Conservation (phyloP, 2,888 invertebrate species). For the Scotopteryx bipunctaria region DNA sequence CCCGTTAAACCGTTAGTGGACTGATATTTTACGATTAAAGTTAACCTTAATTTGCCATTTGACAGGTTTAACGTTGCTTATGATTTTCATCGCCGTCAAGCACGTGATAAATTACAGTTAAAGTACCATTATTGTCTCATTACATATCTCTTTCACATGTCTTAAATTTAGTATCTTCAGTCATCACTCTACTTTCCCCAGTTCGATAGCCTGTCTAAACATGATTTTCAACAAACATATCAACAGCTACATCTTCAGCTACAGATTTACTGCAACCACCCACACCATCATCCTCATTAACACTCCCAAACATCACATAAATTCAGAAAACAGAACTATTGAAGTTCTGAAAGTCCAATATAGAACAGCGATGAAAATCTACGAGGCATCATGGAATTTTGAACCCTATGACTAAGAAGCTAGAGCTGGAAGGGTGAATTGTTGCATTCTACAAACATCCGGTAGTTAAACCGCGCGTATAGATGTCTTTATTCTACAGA, state of each 20-base stretch:
- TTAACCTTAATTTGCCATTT: slow-evolving; percentile 21
- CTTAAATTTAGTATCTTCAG: slow-evolving; percentile 7
- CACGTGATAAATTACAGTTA: slow-evolving; percentile 18
- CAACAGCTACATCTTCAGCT: slow-evolving; percentile 37
- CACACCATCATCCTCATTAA: slow-evolving; percentile 47
- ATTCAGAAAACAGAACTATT: slow-evolving; percentile 45
- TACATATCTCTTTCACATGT: slow-evolving; percentile 2
- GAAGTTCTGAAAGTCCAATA: slow-evolving; percentile 43
- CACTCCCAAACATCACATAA: slow-evolving; percentile 44
- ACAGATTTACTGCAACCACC: slow-evolving; percentile 40
- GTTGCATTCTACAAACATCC: slow-evolving; percentile 58
- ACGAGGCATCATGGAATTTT: slow-evolving; percentile 9
- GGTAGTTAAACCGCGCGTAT: slow-evolving; percentile 50
- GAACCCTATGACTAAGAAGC: slow-evolving; percentile 7
- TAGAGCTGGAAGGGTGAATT: slow-evolving; percentile 12
- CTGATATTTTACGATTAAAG: slow-evolving; percentile 4
- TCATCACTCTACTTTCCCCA: slow-evolving; percentile 3
- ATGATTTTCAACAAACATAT: slow-evolving; percentile 37
- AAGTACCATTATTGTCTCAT: slow-evolving; percentile 11
- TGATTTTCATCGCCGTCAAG: slow-evolving; percentile 15
- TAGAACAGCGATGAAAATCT: slow-evolving; percentile 30
- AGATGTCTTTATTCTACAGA: slow-evolving; percentile 53
- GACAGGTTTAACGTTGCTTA: slow-evolving; percentile 5
- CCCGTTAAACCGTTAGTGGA: neutral
- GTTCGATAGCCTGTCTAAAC: slow-evolving; percentile 26